A percentile compares a stretch with the other conserved stretches of the same genome.
Evolutionary conservation across 2,113 vertebrate genomes (phyloP).

Genomic region (Spilogale gracilis): DNA sequence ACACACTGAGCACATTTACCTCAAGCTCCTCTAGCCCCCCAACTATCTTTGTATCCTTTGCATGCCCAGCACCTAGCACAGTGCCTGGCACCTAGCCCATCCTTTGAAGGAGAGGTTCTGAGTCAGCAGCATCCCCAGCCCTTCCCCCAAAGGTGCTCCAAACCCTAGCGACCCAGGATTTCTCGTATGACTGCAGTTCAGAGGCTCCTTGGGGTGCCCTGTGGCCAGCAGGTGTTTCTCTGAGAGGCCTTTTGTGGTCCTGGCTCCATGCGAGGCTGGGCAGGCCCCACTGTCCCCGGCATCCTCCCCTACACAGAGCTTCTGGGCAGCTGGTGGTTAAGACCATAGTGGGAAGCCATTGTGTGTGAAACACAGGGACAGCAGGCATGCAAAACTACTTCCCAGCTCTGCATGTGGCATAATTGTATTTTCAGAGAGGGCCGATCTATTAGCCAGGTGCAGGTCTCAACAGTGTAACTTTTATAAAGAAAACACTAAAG

Average conservation of each 20-base stretch:
- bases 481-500: slow-evolving; percentile 77
- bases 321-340: slow-evolving; percentile 78
- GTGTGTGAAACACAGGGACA: slow-evolving; percentile 39
- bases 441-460: slow-evolving; percentile 77
- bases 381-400: slow-evolving; percentile 70
- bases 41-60: rapidly evolving
- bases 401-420: slow-evolving; percentile 81
- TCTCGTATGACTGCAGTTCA: background rate
- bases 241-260: background rate
- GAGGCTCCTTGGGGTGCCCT: background rate
- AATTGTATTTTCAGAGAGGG: slow-evolving; percentile 84
- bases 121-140: background rate
- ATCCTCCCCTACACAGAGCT: background rate
- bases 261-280: background rate
- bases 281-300: background rate
- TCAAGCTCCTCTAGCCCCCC: rapidly evolving
- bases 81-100: background rate
- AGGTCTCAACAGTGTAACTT: slow-evolving; percentile 75
- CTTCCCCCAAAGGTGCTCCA: background rate
- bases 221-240: background rate
- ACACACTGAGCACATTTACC: rapidly evolving
- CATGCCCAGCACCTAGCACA: background rate
- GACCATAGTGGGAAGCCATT: slow-evolving; percentile 45
- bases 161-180: background rate
- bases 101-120: background rate